phyloP scores from a whole-genome alignment of 2,113 vertebrate genomes.

The Cyphomyrus discorhynchus region DNA sequence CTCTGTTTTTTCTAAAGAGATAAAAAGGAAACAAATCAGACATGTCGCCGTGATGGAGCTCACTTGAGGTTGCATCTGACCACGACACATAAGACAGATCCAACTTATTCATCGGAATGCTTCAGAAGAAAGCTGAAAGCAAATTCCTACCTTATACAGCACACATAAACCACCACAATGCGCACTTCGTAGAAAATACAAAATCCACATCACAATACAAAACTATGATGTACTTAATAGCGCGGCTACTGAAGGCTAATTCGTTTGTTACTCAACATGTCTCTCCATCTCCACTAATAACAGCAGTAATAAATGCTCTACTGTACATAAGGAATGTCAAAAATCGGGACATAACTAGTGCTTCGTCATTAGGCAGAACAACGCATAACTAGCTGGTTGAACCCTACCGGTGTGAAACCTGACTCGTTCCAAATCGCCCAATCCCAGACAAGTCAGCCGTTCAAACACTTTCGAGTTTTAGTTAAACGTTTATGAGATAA shows the following conservation, averaged over 20 bases:
- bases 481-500: neutral
- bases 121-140: neutral
- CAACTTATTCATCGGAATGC: neutral
- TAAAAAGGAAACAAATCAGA: neutral
- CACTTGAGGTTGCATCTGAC: neutral
- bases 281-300: neutral
- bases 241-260: neutral
- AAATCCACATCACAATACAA: neutral
- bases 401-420: neutral
- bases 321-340: neutral
- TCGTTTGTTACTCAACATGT: neutral
- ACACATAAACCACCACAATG: neutral
- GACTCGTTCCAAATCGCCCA: neutral
- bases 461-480: neutral
- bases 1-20: conserved; percentile 74
- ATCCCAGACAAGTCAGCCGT: neutral
- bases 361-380: neutral
- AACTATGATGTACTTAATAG: neutral
- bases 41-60: neutral
- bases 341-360: neutral
- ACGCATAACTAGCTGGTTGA: neutral
- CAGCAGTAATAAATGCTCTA: neutral
- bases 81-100: neutral
- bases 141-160: neutral
- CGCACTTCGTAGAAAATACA: neutral